Evolutionary conservation across 1,140 invertebrate genomes (phyloP).

Genomic region (Contarinia nasturtii): DNA sequence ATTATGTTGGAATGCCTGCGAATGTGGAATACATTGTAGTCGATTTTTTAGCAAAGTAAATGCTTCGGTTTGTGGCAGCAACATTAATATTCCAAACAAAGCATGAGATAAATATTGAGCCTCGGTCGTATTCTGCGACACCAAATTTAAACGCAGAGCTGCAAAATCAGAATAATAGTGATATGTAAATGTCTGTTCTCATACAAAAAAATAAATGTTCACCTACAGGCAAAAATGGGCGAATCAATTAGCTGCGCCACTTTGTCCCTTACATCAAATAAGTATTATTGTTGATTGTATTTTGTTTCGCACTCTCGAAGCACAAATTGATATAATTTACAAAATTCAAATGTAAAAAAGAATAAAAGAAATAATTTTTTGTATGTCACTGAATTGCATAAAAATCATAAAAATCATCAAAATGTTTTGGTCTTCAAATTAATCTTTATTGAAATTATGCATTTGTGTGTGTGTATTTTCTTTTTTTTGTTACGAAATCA

Average conservation of each 20-base stretch:
- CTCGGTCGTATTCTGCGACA: conserved; percentile 33
- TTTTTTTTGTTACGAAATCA: too few relatives aligned
- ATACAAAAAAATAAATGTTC: conserved; percentile 15
- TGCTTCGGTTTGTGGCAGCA: conserved; percentile 91
- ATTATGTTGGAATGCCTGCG: conserved; percentile 13
- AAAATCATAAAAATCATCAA: too few relatives aligned
- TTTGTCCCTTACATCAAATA: conserved; percentile 95
- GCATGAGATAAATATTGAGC: conserved; percentile 63
- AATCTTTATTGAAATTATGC: too few relatives aligned
- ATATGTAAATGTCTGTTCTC: conserved; percentile 7
- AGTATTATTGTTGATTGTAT: too few relatives aligned
- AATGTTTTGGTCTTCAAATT: too few relatives aligned
- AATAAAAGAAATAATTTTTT: too few relatives aligned
- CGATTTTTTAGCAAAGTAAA: conserved; percentile 75
- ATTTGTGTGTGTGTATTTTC: too few relatives aligned
- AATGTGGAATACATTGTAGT: conserved; percentile 70
- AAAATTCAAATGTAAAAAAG: too few relatives aligned
- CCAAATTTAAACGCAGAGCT: conserved; percentile 83
- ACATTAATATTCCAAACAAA: conserved; percentile 91
- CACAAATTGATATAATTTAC: too few relatives aligned
- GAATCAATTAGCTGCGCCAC: conserved; percentile 95
- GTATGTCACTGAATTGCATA: too few relatives aligned
- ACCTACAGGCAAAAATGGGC: conserved; percentile 96
- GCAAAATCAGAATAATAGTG: too few relatives aligned
- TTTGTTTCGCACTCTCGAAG: too few relatives aligned